Evolutionary conservation across 2,113 vertebrate genomes (phyloP).

Genomic region (Psilopsiagon aymara): DNA sequence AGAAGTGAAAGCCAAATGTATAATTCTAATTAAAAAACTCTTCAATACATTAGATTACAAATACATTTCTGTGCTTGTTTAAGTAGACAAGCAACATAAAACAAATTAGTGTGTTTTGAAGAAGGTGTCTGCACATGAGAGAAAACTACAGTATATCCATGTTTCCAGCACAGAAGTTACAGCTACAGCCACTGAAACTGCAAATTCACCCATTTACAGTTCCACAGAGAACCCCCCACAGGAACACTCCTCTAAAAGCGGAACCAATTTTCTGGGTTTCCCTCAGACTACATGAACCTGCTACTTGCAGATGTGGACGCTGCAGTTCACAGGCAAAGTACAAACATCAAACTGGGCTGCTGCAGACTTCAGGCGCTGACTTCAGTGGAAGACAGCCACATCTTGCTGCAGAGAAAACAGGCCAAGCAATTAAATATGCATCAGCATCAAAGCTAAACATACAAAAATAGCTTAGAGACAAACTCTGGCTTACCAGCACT

Average conservation of each 20-base stretch:
- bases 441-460: slow-evolving; percentile 51
- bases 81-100: neutral
- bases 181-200: neutral
- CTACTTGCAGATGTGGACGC: neutral
- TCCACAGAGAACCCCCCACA: neutral
- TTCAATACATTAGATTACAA: neutral
- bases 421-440: slow-evolving; percentile 67
- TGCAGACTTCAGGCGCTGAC: neutral
- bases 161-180: neutral
- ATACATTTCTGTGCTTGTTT: neutral
- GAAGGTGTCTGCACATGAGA: neutral
- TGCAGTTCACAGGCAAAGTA: neutral
- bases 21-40: neutral
- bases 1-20: neutral
- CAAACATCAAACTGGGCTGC: slow-evolving; percentile 22
- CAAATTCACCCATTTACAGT: neutral
- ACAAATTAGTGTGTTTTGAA: neutral
- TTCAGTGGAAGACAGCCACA: slow-evolving; percentile 38
- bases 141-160: neutral
- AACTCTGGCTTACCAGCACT: slow-evolving; percentile 26
- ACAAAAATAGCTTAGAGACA: slow-evolving; percentile 56
- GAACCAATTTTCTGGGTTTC: neutral
- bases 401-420: slow-evolving; percentile 56
- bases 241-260: neutral
- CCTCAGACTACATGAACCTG: neutral